Base-by-base conservation (phyloP, 2,797 vertebrate species). In the Melanotaenia maccullochi region DNA sequence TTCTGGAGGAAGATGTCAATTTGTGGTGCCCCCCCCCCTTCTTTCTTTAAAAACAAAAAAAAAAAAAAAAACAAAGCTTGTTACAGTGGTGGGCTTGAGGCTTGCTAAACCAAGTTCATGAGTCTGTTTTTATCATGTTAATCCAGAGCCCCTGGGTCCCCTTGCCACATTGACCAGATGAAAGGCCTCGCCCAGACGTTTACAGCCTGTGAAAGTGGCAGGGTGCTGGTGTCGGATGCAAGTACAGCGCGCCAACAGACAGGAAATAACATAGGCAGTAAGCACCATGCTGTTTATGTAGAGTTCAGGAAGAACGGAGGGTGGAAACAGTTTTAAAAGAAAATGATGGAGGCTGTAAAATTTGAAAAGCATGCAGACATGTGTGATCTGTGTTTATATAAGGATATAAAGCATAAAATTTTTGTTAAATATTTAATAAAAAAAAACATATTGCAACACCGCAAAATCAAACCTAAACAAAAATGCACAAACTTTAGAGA, bases 131-230 rank as follows among this genome's bases (percentile, higher is more conserved):
- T 90, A 94, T 90, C 86, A 86, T 76, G 84, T 87, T 94, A 93
- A 94, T 93, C 91, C 90, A 87, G 90, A 86, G 90, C 92, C 92
- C 92, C 92, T 90, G 89, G 92, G 92, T 92, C 90, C 89, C 89
- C 75, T 88, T 88, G 87, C 87, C 91, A 88, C 92, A 91, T 84
- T 90, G 84, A 92, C 90, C 94, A 93, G 94, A 95, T 94, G 93
- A 95, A 95, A 95, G 93, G 90, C 87, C 92, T 89, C 76, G 85
- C 83, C 89, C 93, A 93, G 89, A 94, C 91, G 89, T 95, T 95
- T 94, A 94, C 87, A 89, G 91, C 93, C 93, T 93, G 92, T 93
- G 93, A 93, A 93, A 94, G 92, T 94, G 90, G 92, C 87, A 86
- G 91, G 90, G 93, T 90, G 89, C 89, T 90, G 76, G 86, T 87